Conservation (phyloP, 2,888 invertebrate species). For the Agelastica alni region DNA sequence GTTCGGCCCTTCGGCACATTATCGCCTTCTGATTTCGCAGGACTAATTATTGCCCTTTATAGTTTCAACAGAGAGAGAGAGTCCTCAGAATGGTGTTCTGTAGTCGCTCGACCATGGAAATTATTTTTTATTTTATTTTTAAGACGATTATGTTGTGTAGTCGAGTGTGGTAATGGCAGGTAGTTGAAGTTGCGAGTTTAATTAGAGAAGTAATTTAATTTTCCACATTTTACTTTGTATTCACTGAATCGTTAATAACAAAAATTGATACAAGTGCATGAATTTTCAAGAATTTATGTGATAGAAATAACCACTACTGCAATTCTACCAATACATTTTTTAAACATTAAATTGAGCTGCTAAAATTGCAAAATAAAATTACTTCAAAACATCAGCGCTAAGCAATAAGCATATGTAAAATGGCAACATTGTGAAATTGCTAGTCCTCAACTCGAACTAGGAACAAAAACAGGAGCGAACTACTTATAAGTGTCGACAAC, state of each 20-base stretch:
- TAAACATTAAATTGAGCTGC: no score
- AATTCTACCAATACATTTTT: no score
- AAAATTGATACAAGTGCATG: no score
- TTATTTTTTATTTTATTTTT: conserved; percentile 20
- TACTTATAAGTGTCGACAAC: no score
- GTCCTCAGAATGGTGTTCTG: conserved; percentile 14
- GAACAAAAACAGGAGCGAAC: no score
- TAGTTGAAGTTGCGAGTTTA: conserved; percentile 10
- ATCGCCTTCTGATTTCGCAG: conserved; percentile 50
- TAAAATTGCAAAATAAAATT: no score
- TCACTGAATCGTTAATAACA: background rate
- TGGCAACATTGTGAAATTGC: no score
- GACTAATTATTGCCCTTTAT: conserved; percentile 45
- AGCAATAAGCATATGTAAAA: no score
- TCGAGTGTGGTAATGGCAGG: conserved; percentile 15
- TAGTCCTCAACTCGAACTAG: no score
- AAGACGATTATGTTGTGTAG: conserved; percentile 12
- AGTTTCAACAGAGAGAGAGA: conserved; percentile 14
- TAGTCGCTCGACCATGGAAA: conserved; percentile 21
- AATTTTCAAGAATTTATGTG: no score
- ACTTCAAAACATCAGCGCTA: no score
- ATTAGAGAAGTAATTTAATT: conserved; percentile 1
- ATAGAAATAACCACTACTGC: no score
- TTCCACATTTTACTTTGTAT: conserved; percentile 1
- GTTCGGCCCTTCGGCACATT: conserved; percentile 43